Conservation (phyloP, 2,888 invertebrate genomes). For the Diogma glabrata region DNA sequence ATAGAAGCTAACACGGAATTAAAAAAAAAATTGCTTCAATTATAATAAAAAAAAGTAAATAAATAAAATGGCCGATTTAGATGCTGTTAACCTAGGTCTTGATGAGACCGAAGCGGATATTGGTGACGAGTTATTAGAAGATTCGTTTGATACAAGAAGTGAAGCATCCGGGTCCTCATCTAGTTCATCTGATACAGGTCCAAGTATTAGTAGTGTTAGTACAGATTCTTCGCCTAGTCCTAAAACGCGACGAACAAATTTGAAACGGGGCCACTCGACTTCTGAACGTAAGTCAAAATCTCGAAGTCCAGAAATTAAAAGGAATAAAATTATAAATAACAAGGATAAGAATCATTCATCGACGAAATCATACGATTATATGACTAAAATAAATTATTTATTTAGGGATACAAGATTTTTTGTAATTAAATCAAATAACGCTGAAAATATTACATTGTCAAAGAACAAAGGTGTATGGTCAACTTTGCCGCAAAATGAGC, state of each 20-base stretch:
- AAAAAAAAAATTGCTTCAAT: constrained; percentile 1
- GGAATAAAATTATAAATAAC: constrained; percentile 19
- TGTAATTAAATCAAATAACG: constrained; percentile 95
- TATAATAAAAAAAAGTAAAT: background rate
- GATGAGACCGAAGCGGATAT: constrained; percentile 60
- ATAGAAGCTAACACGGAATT: constrained; percentile 1
- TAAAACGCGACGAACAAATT: constrained; percentile 43
- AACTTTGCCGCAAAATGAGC: constrained; percentile 92
- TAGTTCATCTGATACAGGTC: constrained; percentile 57
- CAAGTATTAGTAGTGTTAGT: constrained; percentile 69
- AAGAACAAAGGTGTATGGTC: constrained; percentile 97
- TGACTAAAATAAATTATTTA: constrained; percentile 83
- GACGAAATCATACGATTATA: constrained; percentile 68
- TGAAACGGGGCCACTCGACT: constrained; percentile 39
- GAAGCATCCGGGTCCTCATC: constrained; percentile 74
- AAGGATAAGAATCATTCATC: constrained; percentile 26
- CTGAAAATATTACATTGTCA: constrained; percentile 88
- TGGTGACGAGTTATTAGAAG: constrained; percentile 60
- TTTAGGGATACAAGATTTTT: constrained; percentile 92
- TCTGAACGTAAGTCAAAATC: constrained; percentile 18
- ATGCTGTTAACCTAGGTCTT: constrained; percentile 52
- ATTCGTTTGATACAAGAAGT: constrained; percentile 67
- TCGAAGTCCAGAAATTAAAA: constrained; percentile 25
- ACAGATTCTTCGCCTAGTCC: constrained; percentile 48
- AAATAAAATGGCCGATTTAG: constrained; percentile 36